Evolutionary conservation across 2,888 invertebrate genomes (phyloP).

Genomic region (Brachyptera risi): DNA sequence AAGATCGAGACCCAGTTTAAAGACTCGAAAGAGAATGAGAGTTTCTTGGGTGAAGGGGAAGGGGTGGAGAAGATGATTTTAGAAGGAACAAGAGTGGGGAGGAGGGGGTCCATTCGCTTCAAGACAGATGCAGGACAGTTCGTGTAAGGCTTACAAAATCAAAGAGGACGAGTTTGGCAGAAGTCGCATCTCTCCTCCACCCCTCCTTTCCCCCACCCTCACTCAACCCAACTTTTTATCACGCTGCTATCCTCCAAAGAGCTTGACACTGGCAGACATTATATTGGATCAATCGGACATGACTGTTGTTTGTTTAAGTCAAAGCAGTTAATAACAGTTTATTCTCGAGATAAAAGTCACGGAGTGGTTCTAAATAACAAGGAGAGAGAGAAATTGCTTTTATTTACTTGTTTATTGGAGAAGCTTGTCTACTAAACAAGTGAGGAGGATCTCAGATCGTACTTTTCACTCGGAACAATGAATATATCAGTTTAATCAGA

Average conservation of each 20-base stretch:
- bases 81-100: neutral
- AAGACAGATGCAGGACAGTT: conserved; percentile 12
- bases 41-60: too few species aligned
- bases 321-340: neutral
- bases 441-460: too few species aligned
- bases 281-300: conserved; percentile 5
- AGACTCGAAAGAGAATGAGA: neutral
- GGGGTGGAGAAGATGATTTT: neutral
- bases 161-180: too few species aligned
- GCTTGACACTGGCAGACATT: neutral
- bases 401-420: too few species aligned
- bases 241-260: neutral
- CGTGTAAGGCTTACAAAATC: conserved; percentile 10
- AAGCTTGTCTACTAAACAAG: too few species aligned
- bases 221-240: too few species aligned
- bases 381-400: neutral
- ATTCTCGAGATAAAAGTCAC: neutral
- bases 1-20: neutral
- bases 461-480: too few species aligned
- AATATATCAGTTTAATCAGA: too few species aligned
- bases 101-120: neutral
- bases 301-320: neutral
- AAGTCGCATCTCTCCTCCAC: too few species aligned
- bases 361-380: neutral
- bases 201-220: too few species aligned